A percentile compares a stretch with the other conserved stretches of the same genome.
These are phyloP conservation scores for Drosophila koepferae DNA, from an alignment of 2,888 invertebrate species.

Conservation along the genomic window DNA sequence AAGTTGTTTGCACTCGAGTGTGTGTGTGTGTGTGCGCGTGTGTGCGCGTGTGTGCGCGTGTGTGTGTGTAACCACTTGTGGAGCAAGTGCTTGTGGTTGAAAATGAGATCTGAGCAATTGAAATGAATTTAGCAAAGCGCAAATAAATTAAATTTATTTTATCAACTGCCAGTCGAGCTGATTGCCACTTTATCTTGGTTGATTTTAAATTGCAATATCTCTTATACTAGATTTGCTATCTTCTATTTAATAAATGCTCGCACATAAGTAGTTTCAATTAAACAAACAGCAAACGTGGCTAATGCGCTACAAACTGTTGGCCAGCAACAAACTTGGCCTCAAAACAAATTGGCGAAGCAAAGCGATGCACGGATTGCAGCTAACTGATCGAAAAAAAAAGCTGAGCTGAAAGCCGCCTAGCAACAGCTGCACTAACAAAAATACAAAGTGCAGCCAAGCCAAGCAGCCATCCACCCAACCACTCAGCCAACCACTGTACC, in stretches of 20 bases:
- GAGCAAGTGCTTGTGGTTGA: constrained; percentile 7
- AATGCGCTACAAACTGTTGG: constrained; percentile 34
- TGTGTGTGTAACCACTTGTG: constrained; percentile 26
- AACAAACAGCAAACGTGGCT: constrained; percentile 24
- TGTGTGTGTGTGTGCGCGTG: not conserved
- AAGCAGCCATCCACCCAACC: not conserved
- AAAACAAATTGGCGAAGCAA: constrained; percentile 53
- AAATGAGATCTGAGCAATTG: not conserved
- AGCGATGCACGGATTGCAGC: constrained; percentile 34
- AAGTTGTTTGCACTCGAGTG: constrained; percentile 8
- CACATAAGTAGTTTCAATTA: constrained; percentile 41
- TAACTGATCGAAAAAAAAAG: constrained; percentile 45
- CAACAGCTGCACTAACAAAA: constrained; percentile 52
- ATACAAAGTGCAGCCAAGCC: not conserved
- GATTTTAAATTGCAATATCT: constrained; percentile 11
- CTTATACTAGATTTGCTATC: constrained; percentile 25
- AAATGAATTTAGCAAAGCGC: constrained; percentile 8
- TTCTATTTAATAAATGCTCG: constrained; percentile 15
- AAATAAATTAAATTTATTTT: constrained; percentile 34
- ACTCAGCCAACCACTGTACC: constrained; percentile 8
- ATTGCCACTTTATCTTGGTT: not conserved
- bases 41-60: not conserved
- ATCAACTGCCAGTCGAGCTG: constrained; percentile 4
- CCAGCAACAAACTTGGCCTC: constrained; percentile 46
- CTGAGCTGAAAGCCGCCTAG: constrained; percentile 20